A percentile compares a stretch with the other conserved stretches of the same genome.
Conservation (phyloP, 2,797 vertebrate genomes). For the Siniperca undulata region DNA sequence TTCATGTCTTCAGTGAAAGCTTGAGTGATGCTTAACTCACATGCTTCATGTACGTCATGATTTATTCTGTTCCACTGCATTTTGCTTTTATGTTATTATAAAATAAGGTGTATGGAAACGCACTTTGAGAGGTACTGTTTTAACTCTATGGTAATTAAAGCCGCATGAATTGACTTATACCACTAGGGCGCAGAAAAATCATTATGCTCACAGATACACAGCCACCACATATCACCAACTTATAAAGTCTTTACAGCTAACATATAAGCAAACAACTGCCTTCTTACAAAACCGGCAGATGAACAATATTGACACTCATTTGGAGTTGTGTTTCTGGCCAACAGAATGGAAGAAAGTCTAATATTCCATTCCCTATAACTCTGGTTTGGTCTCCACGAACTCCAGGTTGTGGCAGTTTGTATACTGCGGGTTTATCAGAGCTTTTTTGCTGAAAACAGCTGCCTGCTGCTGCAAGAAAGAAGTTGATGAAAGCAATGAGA, state of each 20-base stretch:
- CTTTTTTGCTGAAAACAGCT: not conserved
- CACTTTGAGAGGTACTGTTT: not conserved
- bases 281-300: not conserved
- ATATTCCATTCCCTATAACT: not conserved
- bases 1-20: too few relatives aligned
- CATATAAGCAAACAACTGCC: not conserved
- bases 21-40: too few relatives aligned
- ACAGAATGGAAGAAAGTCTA: not conserved
- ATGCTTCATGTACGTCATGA: too few relatives aligned
- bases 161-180: too few relatives aligned
- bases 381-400: constrained; percentile 1
- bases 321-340: not conserved
- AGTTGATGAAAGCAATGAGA: not conserved
- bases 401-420: not conserved
- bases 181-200: not conserved
- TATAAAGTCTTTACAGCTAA: not conserved
- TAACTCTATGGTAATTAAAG: not conserved
- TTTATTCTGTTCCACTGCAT: too few relatives aligned
- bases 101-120: not conserved
- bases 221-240: too few relatives aligned
- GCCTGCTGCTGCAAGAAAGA: not conserved
- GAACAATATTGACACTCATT: not conserved
- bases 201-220: not conserved
- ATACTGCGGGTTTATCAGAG: not conserved
- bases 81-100: too few relatives aligned